Base-by-base conservation (phyloP, 2,888 invertebrate genomes). In the Flabesymbios commensalis region DNA sequence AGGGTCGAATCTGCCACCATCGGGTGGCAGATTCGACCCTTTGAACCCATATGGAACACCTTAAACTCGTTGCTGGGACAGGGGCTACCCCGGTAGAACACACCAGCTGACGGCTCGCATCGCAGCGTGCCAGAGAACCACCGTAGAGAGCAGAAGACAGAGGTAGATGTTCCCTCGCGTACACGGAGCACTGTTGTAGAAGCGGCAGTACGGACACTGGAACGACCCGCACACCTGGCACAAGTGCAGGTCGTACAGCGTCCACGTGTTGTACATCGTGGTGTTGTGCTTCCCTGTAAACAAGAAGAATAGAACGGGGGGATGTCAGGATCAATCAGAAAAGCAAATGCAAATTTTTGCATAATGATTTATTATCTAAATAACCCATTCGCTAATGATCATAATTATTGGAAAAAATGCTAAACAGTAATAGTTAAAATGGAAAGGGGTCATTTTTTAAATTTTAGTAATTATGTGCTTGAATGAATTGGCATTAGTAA, bases 181-280 rank as follows among this genome's bases (percentile, higher is more conserved):
- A 14, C 43, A 64, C 0, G 77, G 68, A 1, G 77, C 78, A 3
- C 72, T 69, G 62, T 81, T 81, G 73, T 80, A 83, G 71, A 74
- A 78, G 1, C 79, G 79, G 67, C 82, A 83, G 64, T 82, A 83
- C 0, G 83, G 83, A 68, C 83, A 83, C 69, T 83, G 82, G 65
- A 78, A 83, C 3, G 82, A 82, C 1, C 80, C 83, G 65, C 82
- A 83, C 51, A 79, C 82, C 56, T 78, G 80, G 65, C 83, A 83
- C 41, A 83, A 77, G 68, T 81, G 79, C 47, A 77, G 72, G 42
- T 73, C 75, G 61, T 78, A 78, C 63, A 81, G 69, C 62, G 74
- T 72, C 64, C 72, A 71, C 0, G 78, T 77, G 1, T 75, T 77
- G 65, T 79, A 80, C 67, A 81, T 59, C 2, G 76, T 66, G 3